Evolutionary conservation across 2,113 vertebrate species (phyloP), one percentile per base, ranked within the genome.

Genomic region (Micronisus gabar): DNA sequence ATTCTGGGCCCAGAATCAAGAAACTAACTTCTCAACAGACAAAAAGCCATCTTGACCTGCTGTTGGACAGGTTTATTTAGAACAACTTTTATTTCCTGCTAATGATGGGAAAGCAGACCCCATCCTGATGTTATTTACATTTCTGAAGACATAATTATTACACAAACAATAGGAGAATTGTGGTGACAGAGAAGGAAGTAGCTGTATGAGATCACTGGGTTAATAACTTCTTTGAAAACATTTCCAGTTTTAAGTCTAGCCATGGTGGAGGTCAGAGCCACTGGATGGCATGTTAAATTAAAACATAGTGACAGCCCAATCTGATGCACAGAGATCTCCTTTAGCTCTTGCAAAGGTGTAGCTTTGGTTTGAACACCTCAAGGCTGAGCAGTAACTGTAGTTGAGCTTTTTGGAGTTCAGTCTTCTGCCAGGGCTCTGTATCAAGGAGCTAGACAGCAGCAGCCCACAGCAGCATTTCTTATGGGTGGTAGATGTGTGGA

Each of bases 51-150:
- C 75, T 47, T 93, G 84, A 81, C 95, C 93, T 97, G 96, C 96
- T 97, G 91, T 97, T 94, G 93, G 66, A 97, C 93, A 92, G 91
- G 91, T 97, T 97, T 97, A 97, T 97, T 97, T 62, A 82, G 65
- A 96, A 82, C 32, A 7, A 78, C 47, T 81, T 91, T 58, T 70
- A 91, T 78, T 91, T 92, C 81, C 90, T 32, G 22, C 61, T 95
- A n/a, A 48, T 3, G 41, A 47, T 88, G 90, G 73, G 81, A 83
- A 67, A 73, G 70, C 74, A 84, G 68, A 52, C 41, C 81, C 89
- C 76, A 93, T 84, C 81, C 58, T 48, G 78, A 17, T 2, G 3
- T 58, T 96, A 93, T 96, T 96, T 96, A 97, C 95, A 95, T 71
- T 88, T 89, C 76, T 87, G 78, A 91, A 93, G 84, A 92, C 47